Evolutionary conservation across 2,797 vertebrate genomes (phyloP).

Genomic region (Peromyscus attwateri): DNA sequence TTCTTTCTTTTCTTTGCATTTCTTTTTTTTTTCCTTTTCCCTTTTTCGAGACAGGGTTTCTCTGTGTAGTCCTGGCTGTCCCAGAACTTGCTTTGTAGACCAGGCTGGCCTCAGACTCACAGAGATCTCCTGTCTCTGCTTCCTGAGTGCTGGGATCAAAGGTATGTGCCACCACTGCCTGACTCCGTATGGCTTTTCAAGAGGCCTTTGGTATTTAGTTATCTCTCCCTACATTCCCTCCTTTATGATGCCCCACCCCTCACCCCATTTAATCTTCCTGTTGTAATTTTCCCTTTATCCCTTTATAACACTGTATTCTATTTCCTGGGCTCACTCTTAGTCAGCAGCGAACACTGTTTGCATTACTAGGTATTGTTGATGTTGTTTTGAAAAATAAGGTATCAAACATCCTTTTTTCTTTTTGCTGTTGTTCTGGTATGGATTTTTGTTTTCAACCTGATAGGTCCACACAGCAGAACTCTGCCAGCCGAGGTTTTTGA

Average conservation of each 20-base stretch:
- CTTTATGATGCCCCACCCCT: not conserved
- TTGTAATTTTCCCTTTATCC: not conserved
- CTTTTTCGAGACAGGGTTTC: not conserved
- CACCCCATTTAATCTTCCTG: not conserved
- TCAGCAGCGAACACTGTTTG: not conserved
- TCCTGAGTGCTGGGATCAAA: not conserved
- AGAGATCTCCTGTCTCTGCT: not conserved
- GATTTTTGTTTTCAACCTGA: not conserved
- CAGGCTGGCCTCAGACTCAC: not conserved
- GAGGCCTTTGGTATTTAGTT: not conserved
- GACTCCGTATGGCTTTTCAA: not conserved
- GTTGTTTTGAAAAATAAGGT: slow-evolving; percentile 1
- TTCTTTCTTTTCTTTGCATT: not conserved
- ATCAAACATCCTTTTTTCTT: not conserved
- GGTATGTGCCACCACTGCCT: too few species aligned
- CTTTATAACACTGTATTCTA: not conserved
- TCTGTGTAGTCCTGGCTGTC: not conserved
- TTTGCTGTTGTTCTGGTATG: not conserved
- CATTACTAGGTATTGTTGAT: not conserved
- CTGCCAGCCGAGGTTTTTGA: slow-evolving; percentile 22
- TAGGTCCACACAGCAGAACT: not conserved
- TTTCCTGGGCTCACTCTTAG: not conserved
- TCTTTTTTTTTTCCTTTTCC: not conserved
- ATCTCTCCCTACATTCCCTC: too few species aligned
- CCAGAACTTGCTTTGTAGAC: not conserved